Evolutionary conservation across 2,888 invertebrate genomes (phyloP).

Genomic region (Rhyacophila evoluta): DNA sequence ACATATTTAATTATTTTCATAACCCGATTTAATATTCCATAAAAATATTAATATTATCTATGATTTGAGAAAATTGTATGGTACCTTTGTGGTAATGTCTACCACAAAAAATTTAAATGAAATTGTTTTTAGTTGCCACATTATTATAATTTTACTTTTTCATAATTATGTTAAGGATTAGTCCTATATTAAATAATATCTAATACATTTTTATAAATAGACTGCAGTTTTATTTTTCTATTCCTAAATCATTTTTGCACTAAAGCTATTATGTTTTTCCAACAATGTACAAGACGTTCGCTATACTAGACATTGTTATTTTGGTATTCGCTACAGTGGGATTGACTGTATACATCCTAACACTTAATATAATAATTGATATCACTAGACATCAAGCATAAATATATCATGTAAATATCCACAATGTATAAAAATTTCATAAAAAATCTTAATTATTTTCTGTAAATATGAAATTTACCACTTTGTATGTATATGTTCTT

Average conservation of each 20-base stretch:
- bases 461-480: no score
- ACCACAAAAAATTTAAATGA: background rate
- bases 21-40: background rate
- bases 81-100: no score
- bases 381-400: no score
- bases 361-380: no score
- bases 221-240: background rate
- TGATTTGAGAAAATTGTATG: background rate
- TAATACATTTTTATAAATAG: conserved; percentile 11
- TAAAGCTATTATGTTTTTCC: background rate
- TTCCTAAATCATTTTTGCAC: background rate
- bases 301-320: no score
- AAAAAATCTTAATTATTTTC: no score
- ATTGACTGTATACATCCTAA: no score
- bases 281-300: background rate
- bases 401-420: no score
- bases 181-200: background rate
- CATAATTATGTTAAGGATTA: background rate
- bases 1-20: background rate
- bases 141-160: background rate
- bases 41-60: background rate
- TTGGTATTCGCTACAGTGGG: no score
- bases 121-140: no score
- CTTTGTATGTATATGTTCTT: no score
- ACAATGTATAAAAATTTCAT: no score